A percentile compares a stretch with the other conserved stretches of the same genome.
Evolutionary conservation across 2,113 vertebrate genomes (phyloP).

Genomic region (Indicator maculatus): DNA sequence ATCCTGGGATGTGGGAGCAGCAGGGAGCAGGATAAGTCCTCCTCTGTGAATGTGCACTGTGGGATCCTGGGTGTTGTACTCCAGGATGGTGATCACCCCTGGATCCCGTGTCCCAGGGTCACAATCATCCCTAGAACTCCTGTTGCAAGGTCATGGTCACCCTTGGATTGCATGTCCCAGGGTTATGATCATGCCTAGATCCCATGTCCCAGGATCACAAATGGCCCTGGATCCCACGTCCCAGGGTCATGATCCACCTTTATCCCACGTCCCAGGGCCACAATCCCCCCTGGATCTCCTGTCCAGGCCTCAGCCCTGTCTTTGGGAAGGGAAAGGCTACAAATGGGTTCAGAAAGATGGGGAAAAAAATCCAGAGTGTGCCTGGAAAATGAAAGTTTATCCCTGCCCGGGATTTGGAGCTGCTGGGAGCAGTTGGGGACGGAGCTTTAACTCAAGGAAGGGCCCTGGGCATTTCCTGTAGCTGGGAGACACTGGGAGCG

Average conservation of each 20-base stretch:
- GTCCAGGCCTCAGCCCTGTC: neutral
- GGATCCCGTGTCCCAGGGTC: neutral
- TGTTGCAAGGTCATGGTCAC: neutral
- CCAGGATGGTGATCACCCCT: neutral
- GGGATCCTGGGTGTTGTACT: neutral
- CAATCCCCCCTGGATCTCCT: neutral
- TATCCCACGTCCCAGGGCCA: neutral
- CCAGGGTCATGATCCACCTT: neutral
- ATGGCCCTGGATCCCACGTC: neutral
- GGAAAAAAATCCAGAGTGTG: neutral
- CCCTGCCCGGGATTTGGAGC: neutral
- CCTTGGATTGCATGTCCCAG: neutral
- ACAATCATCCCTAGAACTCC: neutral
- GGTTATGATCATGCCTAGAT: neutral
- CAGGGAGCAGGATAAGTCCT: neutral
- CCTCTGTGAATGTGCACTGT: neutral
- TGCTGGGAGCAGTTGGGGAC: neutral
- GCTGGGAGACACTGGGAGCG: neutral
- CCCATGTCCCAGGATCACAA: neutral
- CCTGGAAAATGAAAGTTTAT: neutral
- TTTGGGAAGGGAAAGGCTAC: neutral
- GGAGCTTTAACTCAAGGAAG: neutral
- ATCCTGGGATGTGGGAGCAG: neutral
- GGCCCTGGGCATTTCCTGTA: slow-evolving; percentile 20
- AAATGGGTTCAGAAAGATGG: rapidly evolving